A percentile compares a stretch with the other conserved stretches of the same genome.
phyloP scores from a whole-genome alignment of 64 coral and sea anemone genomes.

The Dendrophyllia cribrosa region DNA sequence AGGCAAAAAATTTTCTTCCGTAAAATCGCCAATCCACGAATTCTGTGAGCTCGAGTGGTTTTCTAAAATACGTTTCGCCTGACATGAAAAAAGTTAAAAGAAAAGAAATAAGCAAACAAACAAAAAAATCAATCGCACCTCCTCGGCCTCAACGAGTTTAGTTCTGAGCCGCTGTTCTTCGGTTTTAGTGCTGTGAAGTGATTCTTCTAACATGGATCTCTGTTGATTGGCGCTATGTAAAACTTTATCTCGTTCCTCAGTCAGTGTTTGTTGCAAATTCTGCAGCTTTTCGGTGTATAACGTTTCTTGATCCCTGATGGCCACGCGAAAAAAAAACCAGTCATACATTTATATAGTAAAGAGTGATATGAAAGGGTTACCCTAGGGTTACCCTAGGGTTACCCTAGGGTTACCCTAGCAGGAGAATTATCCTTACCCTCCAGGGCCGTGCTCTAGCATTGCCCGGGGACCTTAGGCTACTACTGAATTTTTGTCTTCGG shows the following conservation, averaged over 20 bases:
- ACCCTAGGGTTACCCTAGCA: no score
- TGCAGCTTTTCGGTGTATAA: constrained; percentile 83
- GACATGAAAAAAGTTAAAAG: not conserved
- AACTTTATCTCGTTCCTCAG: constrained; percentile 86
- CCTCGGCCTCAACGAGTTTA: constrained; percentile 86
- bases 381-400: no score
- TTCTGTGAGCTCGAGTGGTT: no score
- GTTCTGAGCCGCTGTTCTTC: constrained; percentile 82
- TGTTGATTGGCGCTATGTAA: constrained; percentile 74
- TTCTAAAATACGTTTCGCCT: no score
- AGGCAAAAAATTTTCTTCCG: no score
- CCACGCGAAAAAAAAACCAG: not conserved
- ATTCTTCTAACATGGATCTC: constrained; percentile 86
- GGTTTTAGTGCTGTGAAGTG: constrained; percentile 75
- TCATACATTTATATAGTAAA: no score
- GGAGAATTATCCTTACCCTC: no score
- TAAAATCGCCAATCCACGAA: no score
- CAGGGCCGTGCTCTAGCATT: no score
- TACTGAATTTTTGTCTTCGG: no score
- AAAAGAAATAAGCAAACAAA: not conserved
- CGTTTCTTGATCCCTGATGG: constrained; percentile 74
- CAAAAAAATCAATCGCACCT: constrained; percentile 19
- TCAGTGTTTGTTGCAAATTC: constrained; percentile 72
- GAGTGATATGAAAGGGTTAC: no score
- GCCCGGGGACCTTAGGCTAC: no score